Conservation (phyloP, 2,113 vertebrate species). For the Bos javanicus region DNA sequence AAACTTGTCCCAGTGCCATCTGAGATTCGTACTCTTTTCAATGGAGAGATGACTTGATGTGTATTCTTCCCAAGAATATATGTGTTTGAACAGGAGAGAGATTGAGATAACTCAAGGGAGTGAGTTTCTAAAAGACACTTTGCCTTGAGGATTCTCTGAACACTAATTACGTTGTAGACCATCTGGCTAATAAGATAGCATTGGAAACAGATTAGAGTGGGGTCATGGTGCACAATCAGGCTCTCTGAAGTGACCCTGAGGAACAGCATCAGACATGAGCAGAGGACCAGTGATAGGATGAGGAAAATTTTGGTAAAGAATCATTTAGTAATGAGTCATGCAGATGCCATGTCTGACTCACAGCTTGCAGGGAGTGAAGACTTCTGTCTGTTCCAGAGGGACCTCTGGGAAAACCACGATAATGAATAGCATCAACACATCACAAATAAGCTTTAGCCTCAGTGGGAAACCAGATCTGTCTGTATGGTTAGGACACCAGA, state of each 20-base stretch:
- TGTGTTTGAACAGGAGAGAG: background rate
- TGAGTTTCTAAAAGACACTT: background rate
- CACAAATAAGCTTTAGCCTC: background rate
- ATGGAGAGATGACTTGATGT: background rate
- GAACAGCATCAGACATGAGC: background rate
- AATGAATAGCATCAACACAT: background rate
- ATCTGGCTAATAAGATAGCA: background rate
- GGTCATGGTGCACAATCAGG: background rate
- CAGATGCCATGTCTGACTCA: background rate
- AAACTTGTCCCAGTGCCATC: background rate
- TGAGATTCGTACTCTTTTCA: background rate
- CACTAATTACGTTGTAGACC: background rate
- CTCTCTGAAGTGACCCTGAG: background rate
- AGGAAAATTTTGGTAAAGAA: background rate
- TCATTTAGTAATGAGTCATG: background rate
- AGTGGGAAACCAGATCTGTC: background rate
- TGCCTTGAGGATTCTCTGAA: background rate
- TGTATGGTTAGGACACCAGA: background rate
- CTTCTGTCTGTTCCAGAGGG: background rate
- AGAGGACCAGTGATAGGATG: accelerated
- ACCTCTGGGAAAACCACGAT: background rate
- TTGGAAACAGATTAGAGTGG: background rate
- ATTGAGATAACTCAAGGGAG: background rate
- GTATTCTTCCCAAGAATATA: background rate
- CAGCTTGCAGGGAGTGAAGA: background rate